A percentile compares a stretch with the other conserved stretches of the same genome.
phyloP scores from a whole-genome alignment of 2,797 vertebrate species.

The Staurois parvus region DNA sequence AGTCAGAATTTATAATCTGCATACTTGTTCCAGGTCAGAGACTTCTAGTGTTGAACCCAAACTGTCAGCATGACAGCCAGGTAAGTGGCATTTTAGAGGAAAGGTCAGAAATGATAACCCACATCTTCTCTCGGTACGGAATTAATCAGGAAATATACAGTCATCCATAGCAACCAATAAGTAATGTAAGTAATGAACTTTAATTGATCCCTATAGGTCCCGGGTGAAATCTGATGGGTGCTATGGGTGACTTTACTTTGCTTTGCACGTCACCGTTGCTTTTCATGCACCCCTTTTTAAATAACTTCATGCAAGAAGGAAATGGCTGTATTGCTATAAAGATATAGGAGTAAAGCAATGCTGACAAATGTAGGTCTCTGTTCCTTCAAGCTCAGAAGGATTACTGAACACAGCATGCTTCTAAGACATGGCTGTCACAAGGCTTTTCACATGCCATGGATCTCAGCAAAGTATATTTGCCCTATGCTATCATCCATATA shows the following conservation, averaged over 20 bases:
- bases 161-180: not conserved
- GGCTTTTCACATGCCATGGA: slow-evolving; percentile 29
- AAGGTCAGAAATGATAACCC: no score
- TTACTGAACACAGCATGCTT: slow-evolving; percentile 28
- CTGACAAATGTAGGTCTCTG: no score
- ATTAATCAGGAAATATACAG: no score
- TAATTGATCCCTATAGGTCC: not conserved
- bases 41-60: no score
- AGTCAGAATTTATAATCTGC: no score
- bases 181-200: no score
- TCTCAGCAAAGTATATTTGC: slow-evolving; percentile 42
- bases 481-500: slow-evolving; percentile 32
- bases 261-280: not conserved
- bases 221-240: not conserved
- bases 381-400: slow-evolving; percentile 12
- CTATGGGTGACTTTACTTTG: not conserved
- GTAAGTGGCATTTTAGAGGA: no score
- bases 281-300: no score
- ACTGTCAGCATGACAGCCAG: no score
- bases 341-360: not conserved
- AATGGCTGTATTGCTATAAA: not conserved
- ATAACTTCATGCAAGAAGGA: no score
- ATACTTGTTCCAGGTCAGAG: no score
- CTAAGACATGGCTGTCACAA: slow-evolving; percentile 33
- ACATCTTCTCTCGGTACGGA: no score